A percentile compares a stretch with the other conserved stretches of the same genome.
Conservation (phyloP, 2,888 invertebrate genomes). For the Spisula subtruncata region DNA sequence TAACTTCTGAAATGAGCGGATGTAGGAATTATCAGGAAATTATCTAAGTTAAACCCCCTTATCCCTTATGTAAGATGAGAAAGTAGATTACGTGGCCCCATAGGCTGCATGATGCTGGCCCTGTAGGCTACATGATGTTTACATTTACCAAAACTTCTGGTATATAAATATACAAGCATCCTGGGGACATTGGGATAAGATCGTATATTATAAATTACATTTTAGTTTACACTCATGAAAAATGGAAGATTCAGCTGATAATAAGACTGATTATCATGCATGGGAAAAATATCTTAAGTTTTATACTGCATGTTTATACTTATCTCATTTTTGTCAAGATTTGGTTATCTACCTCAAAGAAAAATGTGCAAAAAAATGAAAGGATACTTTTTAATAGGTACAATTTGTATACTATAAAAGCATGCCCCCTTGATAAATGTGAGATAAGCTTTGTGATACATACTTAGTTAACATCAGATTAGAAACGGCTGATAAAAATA, state of each 20-base stretch:
- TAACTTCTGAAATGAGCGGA: not conserved
- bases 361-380: conserved; percentile 11
- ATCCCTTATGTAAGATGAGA: conserved; percentile 4
- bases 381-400: conserved; percentile 6
- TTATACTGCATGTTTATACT: not conserved
- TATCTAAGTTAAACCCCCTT: not conserved
- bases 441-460: not conserved
- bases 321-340: conserved; percentile 28
- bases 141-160: not conserved
- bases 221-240: not conserved
- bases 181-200: not conserved
- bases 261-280: not conserved
- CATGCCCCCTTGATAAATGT: not conserved
- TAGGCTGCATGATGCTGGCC: no score
- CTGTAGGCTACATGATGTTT: no score
- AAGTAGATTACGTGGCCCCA: not conserved
- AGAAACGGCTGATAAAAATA: not conserved
- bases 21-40: not conserved
- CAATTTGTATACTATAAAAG: not conserved
- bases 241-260: not conserved
- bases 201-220: not conserved
- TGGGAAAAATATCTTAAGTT: not conserved
- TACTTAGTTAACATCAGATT: conserved; percentile 10
- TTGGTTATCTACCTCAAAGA: conserved; percentile 11
- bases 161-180: not conserved